Evolutionary conservation across 2,797 vertebrate species (phyloP).

Genomic region (Melanotaenia parkinsoni): DNA sequence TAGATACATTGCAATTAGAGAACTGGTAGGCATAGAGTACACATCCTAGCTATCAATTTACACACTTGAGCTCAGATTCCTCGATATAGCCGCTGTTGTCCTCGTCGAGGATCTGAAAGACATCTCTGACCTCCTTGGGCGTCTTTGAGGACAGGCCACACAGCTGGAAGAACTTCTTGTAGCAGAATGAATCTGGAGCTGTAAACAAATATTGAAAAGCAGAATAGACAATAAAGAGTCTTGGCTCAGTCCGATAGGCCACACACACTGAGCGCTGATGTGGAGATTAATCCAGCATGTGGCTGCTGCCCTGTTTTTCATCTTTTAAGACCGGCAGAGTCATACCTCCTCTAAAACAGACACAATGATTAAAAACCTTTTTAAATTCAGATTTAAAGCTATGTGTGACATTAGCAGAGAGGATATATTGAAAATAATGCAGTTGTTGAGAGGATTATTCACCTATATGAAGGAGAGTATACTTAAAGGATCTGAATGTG

Average conservation of each 20-base stretch:
- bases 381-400: constrained; percentile 36
- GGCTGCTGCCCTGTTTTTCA: constrained; percentile 41
- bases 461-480: not conserved
- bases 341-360: constrained; percentile 18
- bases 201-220: constrained; percentile 42
- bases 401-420: constrained; percentile 1
- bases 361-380: constrained; percentile 45
- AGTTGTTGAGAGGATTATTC: constrained; percentile 19
- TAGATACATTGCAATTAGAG: not conserved
- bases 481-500: not conserved
- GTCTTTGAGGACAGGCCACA: constrained; percentile 93
- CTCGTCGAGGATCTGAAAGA: constrained; percentile 91
- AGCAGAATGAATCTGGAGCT: constrained; percentile 93
- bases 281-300: constrained; percentile 50
- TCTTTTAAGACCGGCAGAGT: constrained; percentile 42
- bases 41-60: constrained; percentile 12
- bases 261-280: constrained; percentile 4
- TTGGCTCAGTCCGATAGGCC: not conserved
- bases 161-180: constrained; percentile 95
- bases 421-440: constrained; percentile 14
- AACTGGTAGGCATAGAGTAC: not conserved
- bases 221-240: not conserved
- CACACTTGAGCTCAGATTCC: constrained; percentile 94
- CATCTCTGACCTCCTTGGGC: constrained; percentile 88
- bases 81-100: constrained; percentile 95